Evolutionary conservation across 2,888 invertebrate species (phyloP).

Genomic region (Agrotis exclamationis): DNA sequence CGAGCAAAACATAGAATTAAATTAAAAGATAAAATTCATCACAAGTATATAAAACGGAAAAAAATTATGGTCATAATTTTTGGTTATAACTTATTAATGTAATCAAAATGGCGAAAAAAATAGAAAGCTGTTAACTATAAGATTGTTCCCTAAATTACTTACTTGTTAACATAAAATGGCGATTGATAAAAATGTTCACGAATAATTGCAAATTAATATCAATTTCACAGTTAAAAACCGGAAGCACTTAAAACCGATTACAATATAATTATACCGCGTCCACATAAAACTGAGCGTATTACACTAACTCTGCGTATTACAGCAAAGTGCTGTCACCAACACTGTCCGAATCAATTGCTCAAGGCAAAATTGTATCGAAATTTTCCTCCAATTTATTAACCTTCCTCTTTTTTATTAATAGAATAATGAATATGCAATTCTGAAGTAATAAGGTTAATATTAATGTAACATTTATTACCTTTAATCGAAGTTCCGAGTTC

Average conservation of each 20-base stretch:
- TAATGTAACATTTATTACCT: conserved; percentile 11
- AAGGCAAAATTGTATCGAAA: conserved; percentile 10
- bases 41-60: no score
- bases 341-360: conserved; percentile 3
- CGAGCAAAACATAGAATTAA: no score
- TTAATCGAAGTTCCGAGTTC: conserved; percentile 4
- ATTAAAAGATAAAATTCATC: no score
- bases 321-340: conserved; percentile 10
- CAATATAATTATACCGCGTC: neutral
- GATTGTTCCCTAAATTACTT: no score
- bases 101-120: no score
- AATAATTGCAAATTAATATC: neutral
- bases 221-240: neutral
- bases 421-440: conserved; percentile 7
- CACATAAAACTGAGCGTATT: conserved; percentile 7
- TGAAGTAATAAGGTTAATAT: conserved; percentile 1
- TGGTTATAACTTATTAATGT: no score
- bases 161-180: neutral
- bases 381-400: neutral
- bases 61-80: no score
- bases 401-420: neutral
- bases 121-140: no score
- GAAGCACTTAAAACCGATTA: neutral
- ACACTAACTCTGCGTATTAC: no score
- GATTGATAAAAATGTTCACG: neutral